Conservation (phyloP, 2,888 invertebrate genomes). For the Chouioia cunea region DNA sequence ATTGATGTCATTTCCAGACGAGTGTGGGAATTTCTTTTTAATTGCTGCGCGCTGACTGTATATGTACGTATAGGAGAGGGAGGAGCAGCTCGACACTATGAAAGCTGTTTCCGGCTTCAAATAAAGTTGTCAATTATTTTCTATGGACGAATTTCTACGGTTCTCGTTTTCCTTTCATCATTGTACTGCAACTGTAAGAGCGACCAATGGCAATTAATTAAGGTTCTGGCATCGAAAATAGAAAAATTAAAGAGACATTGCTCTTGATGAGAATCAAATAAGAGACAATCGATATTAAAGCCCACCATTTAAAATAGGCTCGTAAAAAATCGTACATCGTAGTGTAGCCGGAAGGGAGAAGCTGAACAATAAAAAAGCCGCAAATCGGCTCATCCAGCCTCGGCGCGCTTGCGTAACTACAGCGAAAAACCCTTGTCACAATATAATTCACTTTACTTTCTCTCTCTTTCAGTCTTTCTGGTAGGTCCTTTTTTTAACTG, state of each 20-base stretch:
- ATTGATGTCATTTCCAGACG: conserved; percentile 44
- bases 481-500: conserved; percentile 5
- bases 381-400: conserved; percentile 42
- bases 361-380: conserved; percentile 29
- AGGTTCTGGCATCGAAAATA: background rate
- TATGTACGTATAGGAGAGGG: background rate
- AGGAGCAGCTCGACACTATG: conserved; percentile 9
- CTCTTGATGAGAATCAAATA: too few species aligned
- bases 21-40: conserved; percentile 48
- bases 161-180: background rate
- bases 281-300: too few species aligned
- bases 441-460: conserved; percentile 45
- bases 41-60: conserved; percentile 28
- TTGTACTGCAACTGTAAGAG: too few species aligned
- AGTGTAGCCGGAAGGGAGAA: too few species aligned
- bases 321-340: too few species aligned
- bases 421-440: conserved; percentile 52
- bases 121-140: conserved; percentile 12
- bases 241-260: too few species aligned
- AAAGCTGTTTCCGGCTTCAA: background rate
- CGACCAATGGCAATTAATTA: too few species aligned
- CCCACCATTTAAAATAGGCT: too few species aligned
- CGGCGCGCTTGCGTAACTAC: too few species aligned
- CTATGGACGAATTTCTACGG: conserved; percentile 7
- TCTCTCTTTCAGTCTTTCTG: background rate